A percentile compares a stretch with the other conserved stretches of the same genome.
Evolutionary conservation across 2,888 invertebrate species (phyloP).

Genomic region (Lithophane ornitopus): DNA sequence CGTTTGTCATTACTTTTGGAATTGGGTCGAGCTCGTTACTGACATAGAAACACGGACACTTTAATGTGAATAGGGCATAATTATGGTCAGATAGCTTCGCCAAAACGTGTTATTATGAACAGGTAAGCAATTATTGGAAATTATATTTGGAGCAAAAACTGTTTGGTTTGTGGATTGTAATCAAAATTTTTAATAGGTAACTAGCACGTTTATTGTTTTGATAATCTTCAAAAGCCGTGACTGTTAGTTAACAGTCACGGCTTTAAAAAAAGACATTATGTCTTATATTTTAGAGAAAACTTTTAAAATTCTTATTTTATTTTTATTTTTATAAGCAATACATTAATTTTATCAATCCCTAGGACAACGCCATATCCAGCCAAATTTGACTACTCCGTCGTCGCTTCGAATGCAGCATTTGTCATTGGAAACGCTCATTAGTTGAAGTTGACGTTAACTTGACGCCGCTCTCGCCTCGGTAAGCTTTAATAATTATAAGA

Average conservation of each 20-base stretch:
- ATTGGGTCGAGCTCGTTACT: slow-evolving; percentile 72
- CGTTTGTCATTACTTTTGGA: slow-evolving; percentile 77
- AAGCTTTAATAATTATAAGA: slow-evolving; percentile 88
- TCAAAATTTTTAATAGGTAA: neutral
- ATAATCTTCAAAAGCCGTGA: neutral
- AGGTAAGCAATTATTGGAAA: slow-evolving; percentile 31
- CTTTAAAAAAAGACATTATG: no score
- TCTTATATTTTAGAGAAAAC: neutral
- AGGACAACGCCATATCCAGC: slow-evolving; percentile 73
- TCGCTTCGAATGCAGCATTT: slow-evolving; percentile 84
- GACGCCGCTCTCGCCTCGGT: slow-evolving; percentile 83
- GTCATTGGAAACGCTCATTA: slow-evolving; percentile 88
- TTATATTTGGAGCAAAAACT: slow-evolving; percentile 25
- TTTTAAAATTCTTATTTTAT: neutral
- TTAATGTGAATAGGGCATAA: slow-evolving; percentile 38
- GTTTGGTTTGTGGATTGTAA: slow-evolving; percentile 16
- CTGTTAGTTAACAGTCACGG: neutral
- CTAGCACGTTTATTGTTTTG: neutral
- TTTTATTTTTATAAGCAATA: slow-evolving; percentile 26
- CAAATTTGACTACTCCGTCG: slow-evolving; percentile 74
- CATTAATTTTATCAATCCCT: slow-evolving; percentile 45
- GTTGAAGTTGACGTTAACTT: slow-evolving; percentile 88
- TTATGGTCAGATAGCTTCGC: slow-evolving; percentile 29
- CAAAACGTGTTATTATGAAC: slow-evolving; percentile 36
- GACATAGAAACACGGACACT: slow-evolving; percentile 55